A percentile compares a stretch with the other conserved stretches of the same genome.
phyloP scores from a whole-genome alignment of 1,140 invertebrate genomes.

The Holcopasites calliopsidis region DNA sequence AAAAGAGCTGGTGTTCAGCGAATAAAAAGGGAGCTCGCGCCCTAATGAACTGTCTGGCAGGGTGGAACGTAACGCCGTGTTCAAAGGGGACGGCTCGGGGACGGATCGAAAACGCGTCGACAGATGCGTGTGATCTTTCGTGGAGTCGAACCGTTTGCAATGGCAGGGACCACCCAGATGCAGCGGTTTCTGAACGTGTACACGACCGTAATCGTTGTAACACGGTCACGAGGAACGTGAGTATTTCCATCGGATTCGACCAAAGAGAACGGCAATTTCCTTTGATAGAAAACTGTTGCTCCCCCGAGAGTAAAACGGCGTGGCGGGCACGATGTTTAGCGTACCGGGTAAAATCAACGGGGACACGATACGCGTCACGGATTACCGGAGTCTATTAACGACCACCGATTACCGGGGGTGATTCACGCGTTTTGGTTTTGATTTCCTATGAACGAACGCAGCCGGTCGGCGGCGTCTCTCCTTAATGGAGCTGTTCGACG shows the following conservation, averaged over 20 bases:
- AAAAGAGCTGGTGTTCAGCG: neutral
- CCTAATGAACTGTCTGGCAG: slow-evolving; percentile 19
- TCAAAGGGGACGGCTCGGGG: slow-evolving; percentile 25
- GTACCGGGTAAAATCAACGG: neutral
- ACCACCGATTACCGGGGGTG: slow-evolving; percentile 7
- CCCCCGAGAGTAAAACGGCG: too few species aligned
- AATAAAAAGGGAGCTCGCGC: neutral
- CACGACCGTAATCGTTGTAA: too few species aligned
- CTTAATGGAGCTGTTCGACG: slow-evolving; percentile 22
- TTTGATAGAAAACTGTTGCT: too few species aligned
- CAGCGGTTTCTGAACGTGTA: too few species aligned
- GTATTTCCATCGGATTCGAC: too few species aligned
- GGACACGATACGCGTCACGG: neutral
- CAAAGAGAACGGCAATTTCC: too few species aligned
- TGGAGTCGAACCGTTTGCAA: neutral
- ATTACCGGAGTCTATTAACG: slow-evolving; percentile 12
- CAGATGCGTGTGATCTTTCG: slow-evolving; percentile 52
- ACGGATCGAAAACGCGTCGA: slow-evolving; percentile 48
- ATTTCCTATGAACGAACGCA: neutral
- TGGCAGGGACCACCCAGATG: slow-evolving; percentile 50
- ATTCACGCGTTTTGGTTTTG: slow-evolving; percentile 13
- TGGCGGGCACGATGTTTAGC: too few species aligned
- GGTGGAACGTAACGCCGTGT: slow-evolving; percentile 31
- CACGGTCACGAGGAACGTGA: too few species aligned
- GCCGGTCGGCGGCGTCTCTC: neutral